Conservation (phyloP, 2,888 invertebrate genomes). For the Merodon equestris region DNA sequence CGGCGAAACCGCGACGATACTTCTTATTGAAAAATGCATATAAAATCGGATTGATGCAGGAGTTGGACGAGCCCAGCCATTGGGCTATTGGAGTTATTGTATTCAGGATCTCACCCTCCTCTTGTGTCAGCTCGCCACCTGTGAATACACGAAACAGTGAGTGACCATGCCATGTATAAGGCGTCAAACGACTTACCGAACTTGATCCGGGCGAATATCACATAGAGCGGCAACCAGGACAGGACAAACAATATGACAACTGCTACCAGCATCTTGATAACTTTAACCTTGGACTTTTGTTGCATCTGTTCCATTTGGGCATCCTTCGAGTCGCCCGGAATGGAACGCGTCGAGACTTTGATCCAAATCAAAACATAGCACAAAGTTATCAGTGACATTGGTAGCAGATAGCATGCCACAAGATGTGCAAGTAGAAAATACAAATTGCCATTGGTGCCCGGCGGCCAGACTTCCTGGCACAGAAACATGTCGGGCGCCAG, state of each 20-base stretch:
- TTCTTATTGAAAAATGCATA: conserved; percentile 98
- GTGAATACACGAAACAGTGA: conserved; percentile 15
- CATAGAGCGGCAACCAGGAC: conserved; percentile 95
- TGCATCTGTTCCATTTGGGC: conserved; percentile 95
- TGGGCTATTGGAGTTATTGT: conserved; percentile 93
- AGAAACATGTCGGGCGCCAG: conserved; percentile 87
- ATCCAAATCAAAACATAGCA: conserved; percentile 96
- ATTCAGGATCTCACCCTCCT: conserved; percentile 89
- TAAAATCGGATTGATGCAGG: conserved; percentile 96
- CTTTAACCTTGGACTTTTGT: conserved; percentile 96
- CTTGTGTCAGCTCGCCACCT: conserved; percentile 81
- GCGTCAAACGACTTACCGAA: conserved; percentile 81
- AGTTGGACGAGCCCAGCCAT: conserved; percentile 95
- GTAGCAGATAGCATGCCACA: conserved; percentile 93
- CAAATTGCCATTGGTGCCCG: conserved; percentile 87
- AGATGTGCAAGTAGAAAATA: conserved; percentile 95
- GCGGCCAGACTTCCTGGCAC: conserved; percentile 93
- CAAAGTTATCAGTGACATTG: conserved; percentile 92
- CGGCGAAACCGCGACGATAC: conserved; percentile 92
- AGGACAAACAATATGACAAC: conserved; percentile 95
- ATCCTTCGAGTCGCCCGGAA: conserved; percentile 94
- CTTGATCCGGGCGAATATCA: conserved; percentile 92
- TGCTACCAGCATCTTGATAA: conserved; percentile 95
- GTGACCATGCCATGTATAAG: conserved; percentile 32
- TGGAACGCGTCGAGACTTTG: conserved; percentile 91